Conservation (phyloP, 2,113 vertebrate species). For the Coturnix japonica region DNA sequence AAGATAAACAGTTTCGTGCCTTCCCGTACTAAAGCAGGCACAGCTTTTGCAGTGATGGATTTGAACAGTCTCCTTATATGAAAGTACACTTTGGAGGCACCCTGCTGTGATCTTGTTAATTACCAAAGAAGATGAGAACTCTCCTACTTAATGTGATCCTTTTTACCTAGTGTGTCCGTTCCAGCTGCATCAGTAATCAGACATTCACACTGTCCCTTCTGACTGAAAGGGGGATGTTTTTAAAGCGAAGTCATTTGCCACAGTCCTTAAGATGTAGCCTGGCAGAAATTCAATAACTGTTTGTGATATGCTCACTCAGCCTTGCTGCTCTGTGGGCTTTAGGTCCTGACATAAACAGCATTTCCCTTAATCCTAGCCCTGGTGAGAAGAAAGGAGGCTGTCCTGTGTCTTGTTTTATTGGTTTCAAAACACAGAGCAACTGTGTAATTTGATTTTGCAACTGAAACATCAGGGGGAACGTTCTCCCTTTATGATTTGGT, state of each 20-base stretch:
- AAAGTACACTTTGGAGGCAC: slow-evolving; percentile 60
- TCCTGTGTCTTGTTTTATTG: slow-evolving; percentile 40
- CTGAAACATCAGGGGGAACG: neutral
- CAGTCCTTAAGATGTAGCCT: slow-evolving; percentile 70
- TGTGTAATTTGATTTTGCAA: slow-evolving; percentile 51
- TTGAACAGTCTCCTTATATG: slow-evolving; percentile 52
- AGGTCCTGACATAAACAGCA: slow-evolving; percentile 64
- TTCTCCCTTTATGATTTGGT: slow-evolving; percentile 40
- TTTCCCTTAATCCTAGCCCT: slow-evolving; percentile 61
- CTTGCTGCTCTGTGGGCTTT: slow-evolving; percentile 58
- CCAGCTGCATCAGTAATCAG: slow-evolving; percentile 73
- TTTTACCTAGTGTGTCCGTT: slow-evolving; percentile 55
- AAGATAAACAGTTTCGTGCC: slow-evolving; percentile 51
- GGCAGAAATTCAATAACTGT: slow-evolving; percentile 81
- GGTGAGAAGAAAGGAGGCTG: slow-evolving; percentile 39
- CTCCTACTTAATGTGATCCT: slow-evolving; percentile 62
- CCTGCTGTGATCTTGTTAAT: slow-evolving; percentile 73
- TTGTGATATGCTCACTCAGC: slow-evolving; percentile 73
- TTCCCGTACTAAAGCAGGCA: neutral
- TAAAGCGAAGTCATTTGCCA: slow-evolving; percentile 76
- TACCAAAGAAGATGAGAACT: slow-evolving; percentile 75
- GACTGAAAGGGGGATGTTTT: slow-evolving; percentile 66
- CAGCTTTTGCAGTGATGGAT: slow-evolving; percentile 45
- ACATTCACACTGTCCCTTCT: slow-evolving; percentile 67
- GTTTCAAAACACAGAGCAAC: slow-evolving; percentile 52